Evolutionary conservation across 2,888 invertebrate genomes (phyloP), one percentile per base, ranked within the genome.

Genomic region (Drosophila birchii): DNA sequence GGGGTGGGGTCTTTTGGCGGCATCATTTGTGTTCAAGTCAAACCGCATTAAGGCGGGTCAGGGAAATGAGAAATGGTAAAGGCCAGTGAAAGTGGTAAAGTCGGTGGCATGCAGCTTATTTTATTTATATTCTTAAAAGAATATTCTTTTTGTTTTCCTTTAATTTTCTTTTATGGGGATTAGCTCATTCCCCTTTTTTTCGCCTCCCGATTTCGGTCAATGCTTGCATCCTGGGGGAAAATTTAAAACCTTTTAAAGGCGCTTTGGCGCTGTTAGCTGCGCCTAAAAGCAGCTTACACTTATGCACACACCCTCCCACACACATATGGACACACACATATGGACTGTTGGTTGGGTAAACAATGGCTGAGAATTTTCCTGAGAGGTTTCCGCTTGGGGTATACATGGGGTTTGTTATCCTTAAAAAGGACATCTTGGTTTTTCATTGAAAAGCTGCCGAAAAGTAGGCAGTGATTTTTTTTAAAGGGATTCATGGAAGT

Each of bases 271-370:
- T 82, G 80, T 84, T 80, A 82, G 76, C 82, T 77, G 79, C 80
- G 77, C 75, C 86, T 87, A 78, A 88, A 82, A 84, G 86, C 80
- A 64, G 84, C 88, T 84, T 84, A 88, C 76, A 78, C 72, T 72
- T 69, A 53, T 44, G 20, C 61, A 29, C 26, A n/a, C 55, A 67
- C 66, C 54, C 73, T 41, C 56, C 41, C 73, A 39, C 61, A 59
- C 64, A 51, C 70, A 29, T 56, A 23, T 23, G 23, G 23, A 29
- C 58, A 26, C 49, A 45, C 49, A n/a, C 54, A 62, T 51, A 18
- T 38, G 61, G 58, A 66, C 39, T 45, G 44, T 12, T 56, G 38
- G 43, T 55, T 62, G 53, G 38, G 66, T 62, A 82, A 82, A 80
- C 69, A 82, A 55, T 36, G 61, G 66, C 41, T 71, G 74, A 53